Percentiles rank a stretch among this genome's conserved stretches.
These are phyloP conservation scores for Cryptophagus acutangulus DNA, from an alignment of 2,888 invertebrate species.

Conservation along the genomic window DNA sequence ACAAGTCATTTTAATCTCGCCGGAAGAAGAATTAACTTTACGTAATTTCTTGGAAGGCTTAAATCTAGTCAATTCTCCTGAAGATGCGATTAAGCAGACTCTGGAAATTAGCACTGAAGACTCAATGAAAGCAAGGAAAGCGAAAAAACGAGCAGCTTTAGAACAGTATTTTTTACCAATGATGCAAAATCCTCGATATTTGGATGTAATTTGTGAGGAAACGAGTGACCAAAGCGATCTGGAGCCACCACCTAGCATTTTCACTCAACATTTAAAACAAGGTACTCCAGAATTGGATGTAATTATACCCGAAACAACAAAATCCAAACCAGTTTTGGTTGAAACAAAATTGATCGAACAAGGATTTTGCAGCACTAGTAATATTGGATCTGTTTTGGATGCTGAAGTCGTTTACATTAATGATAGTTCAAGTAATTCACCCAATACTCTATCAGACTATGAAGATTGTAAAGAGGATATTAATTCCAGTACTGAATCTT, in stretches of 20 bases:
- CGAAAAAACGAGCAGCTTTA: slow-evolving; percentile 53
- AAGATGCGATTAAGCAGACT: slow-evolving; percentile 36
- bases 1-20: slow-evolving; percentile 45
- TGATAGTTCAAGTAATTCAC: slow-evolving; percentile 50
- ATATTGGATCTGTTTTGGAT: slow-evolving; percentile 39
- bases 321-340: slow-evolving; percentile 2
- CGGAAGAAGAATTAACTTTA: slow-evolving; percentile 55
- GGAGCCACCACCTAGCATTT: slow-evolving; percentile 31
- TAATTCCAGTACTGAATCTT: background rate
- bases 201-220: slow-evolving; percentile 77
- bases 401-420: slow-evolving; percentile 67
- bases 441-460: background rate
- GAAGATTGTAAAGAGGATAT: background rate
- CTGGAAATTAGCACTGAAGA: slow-evolving; percentile 29
- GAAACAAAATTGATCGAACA: slow-evolving; percentile 39
- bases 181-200: slow-evolving; percentile 58
- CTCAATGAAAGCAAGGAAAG: slow-evolving; percentile 46
- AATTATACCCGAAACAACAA: slow-evolving; percentile 14
- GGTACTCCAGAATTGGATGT: slow-evolving; percentile 32
- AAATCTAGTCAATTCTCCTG: slow-evolving; percentile 52
- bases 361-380: slow-evolving; percentile 53
- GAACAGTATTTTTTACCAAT: slow-evolving; percentile 57
- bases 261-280: slow-evolving; percentile 34
- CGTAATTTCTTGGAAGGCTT: slow-evolving; percentile 55
- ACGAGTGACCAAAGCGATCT: slow-evolving; percentile 61